Evolutionary conservation across 1,140 invertebrate genomes (phyloP), one percentile per base, ranked within the genome.

Genomic region (Agraylea sexmaculata): DNA sequence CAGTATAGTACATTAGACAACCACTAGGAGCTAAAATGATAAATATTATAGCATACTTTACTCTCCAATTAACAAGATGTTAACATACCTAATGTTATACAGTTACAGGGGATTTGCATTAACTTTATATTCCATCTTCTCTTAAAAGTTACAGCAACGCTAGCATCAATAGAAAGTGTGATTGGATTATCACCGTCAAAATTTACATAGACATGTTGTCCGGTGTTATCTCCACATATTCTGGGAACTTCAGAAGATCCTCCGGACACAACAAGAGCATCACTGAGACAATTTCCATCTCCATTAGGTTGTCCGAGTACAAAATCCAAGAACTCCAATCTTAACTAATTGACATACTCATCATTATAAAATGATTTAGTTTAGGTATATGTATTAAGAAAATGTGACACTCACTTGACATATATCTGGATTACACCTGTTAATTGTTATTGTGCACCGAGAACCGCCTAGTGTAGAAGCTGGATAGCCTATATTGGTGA

Each of bases 171-270:
- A 0, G 75, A 70, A 7, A 86, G 73, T 15, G 73, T 76, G 16
- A 83, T 81, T 1, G 77, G 71, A 25, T 60, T 68, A 30, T 73
- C 69, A 2, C 70, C 75, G 45, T 78, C 72, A 48, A 87, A 85
- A 53, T 84, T 78, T 1, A 86, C 67, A 45, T 84, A 87, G 5
- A 87, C 74, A 54, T 87, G 85, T 57, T 87, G 81, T 6, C 81
- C 83, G 1, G 71, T 70, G 60, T 87, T 86, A 52, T 83, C 77
- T 6, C 86, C 86, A 57, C 86, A 90, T 37, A 89, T 71, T 15
- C 62, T 57, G 0, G 82, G 80, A 2, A 83, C 73, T 12, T 65
- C 57, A 0, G 73, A 73, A 29, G 75, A 69, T 1, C 74, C 77
- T 4, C 82, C 83, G 0, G 75, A 74, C 13, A 87, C 67, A 4